Evolutionary conservation across 2,797 vertebrate genomes (phyloP), one percentile per base, ranked within the genome.

Genomic region (Eospalax fontanierii): DNA sequence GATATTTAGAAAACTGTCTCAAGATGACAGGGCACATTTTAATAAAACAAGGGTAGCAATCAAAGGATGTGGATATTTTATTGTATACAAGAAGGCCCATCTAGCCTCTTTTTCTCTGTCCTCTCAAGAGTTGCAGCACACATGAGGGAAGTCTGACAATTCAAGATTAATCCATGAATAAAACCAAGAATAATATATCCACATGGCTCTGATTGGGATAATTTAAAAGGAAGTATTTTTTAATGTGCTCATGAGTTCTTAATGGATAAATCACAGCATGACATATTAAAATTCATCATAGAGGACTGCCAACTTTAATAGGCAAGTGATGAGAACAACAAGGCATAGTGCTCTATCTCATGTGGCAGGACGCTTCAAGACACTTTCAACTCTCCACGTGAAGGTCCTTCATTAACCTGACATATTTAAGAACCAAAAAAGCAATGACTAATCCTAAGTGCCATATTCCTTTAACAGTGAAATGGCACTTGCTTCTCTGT

Each of bases 191-290:
- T 66, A 82, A 78, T 54, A 28, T 90, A 19, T 50, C n/a, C 81
- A 79, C 70, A 35, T 66, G 28, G 54, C 57, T 95, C 76, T 84
- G 50, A 65, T 87, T 65, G 65, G 24, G 26, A 85, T 28, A 24
- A 73, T 84, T 78, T 79, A 87, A 94, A 93, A 66, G 43, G 28
- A 88, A 90, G 35, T 79, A 75, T 63, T 63, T 82, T 81, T 63
- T 91, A 43, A 73, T 75, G 28, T 85, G 6, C 26, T 92, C 4
- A 61, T 87, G 63, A 50, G 35, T 74, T 94, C 87, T 74, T 79
- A 68, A 30, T 70, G 65, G 50, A 15, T 14, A 61, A 63, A 46
- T 61, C 59, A 92, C 90, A 90, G n/a, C 26, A 87, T 7, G n/a
- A 5, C 22, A 6, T 43, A 10, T 15, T 40, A 79, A 26, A 90